These are phyloP conservation scores for Anseranas semipalmata DNA, from an alignment of 2,113 vertebrate genomes.

Conservation along the genomic window DNA sequence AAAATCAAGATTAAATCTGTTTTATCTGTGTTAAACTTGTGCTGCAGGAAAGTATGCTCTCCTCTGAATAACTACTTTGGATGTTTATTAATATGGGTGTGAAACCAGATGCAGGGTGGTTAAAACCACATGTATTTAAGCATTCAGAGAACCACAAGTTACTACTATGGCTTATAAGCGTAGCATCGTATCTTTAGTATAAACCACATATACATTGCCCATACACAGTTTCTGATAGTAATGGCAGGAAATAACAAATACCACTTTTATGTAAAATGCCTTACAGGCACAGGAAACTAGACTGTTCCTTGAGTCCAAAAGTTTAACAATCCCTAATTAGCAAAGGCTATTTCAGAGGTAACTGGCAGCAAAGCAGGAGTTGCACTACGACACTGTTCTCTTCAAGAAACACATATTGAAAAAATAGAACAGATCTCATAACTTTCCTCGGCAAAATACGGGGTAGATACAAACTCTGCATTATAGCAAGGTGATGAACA, in stretches of 20 bases:
- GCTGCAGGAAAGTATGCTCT: neutral
- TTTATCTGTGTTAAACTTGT: neutral
- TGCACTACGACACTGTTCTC: neutral
- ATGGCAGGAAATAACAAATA: neutral
- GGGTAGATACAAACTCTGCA: neutral
- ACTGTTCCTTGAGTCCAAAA: neutral
- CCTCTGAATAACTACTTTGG: neutral
- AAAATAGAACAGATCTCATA: neutral
- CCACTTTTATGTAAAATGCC: neutral
- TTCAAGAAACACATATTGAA: neutral
- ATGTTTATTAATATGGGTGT: neutral
- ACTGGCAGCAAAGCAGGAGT: neutral
- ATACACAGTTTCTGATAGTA: neutral
- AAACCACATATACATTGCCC: neutral
- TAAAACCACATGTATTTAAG: neutral
- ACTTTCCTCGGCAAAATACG: neutral
- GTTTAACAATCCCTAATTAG: neutral
- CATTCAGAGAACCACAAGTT: neutral
- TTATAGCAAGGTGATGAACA: neutral
- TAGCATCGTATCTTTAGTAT: neutral
- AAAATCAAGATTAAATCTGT: neutral
- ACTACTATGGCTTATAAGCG: neutral
- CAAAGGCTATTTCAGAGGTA: neutral
- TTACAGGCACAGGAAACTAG: neutral
- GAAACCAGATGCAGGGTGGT: neutral